phyloP scores from a whole-genome alignment of 2,888 invertebrate species.

The Melitaea athalia region DNA sequence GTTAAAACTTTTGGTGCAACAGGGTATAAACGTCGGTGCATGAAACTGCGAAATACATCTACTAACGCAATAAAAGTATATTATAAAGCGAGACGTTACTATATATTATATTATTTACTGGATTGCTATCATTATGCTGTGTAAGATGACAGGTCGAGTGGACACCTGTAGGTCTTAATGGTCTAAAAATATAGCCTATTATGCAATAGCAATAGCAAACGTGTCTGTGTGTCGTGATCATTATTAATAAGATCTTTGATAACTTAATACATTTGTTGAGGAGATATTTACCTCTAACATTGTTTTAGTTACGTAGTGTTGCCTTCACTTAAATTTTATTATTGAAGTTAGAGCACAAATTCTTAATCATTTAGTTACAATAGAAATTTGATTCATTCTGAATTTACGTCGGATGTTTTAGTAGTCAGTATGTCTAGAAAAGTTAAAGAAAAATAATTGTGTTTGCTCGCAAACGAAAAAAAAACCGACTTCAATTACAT shows the following conservation, averaged over 20 bases:
- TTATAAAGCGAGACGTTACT: background rate
- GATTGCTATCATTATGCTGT: conserved; percentile 2
- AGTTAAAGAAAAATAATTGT: too few species aligned
- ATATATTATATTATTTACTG: background rate
- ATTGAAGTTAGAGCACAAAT: background rate
- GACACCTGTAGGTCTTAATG: conserved; percentile 33
- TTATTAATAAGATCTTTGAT: conserved; percentile 1
- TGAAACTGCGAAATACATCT: too few species aligned
- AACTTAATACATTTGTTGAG: background rate
- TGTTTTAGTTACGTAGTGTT: background rate
- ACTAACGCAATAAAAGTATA: background rate
- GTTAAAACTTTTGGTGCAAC: too few species aligned
- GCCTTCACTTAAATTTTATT: background rate
- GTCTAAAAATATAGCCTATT: conserved; percentile 25
- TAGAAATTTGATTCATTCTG: too few species aligned
- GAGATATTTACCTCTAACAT: background rate
- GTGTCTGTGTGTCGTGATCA: background rate
- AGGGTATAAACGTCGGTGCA: too few species aligned
- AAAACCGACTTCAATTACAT: too few species aligned
- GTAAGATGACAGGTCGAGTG: conserved; percentile 30
- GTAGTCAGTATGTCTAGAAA: too few species aligned
- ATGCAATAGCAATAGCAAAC: conserved; percentile 20
- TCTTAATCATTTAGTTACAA: too few species aligned
- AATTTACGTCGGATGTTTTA: too few species aligned
- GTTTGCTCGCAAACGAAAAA: too few species aligned